These are phyloP conservation scores for Drosophila anomelani DNA, from an alignment of 2,888 invertebrate species.

Conservation along the genomic window DNA sequence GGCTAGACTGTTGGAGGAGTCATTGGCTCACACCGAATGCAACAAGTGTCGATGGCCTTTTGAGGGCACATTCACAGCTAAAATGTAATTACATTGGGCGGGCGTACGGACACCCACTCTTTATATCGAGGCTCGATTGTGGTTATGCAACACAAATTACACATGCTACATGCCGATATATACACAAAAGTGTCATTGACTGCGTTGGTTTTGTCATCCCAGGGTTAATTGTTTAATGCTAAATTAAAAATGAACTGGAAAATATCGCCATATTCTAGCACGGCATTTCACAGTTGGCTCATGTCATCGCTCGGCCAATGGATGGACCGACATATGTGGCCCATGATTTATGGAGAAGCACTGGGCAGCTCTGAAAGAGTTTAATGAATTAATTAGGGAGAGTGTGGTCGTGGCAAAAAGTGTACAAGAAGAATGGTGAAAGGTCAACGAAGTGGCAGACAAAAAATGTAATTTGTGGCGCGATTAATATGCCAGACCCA, in stretches of 20 bases:
- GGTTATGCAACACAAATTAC: slow-evolving; percentile 59
- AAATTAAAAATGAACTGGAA: slow-evolving; percentile 49
- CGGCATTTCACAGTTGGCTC: slow-evolving; percentile 62
- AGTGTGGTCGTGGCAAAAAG: slow-evolving; percentile 6
- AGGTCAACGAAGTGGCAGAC: slow-evolving; percentile 42
- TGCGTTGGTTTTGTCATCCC: slow-evolving; percentile 44
- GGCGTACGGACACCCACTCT: slow-evolving; percentile 27
- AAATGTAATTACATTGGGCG: slow-evolving; percentile 60
- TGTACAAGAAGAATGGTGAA: slow-evolving; percentile 13
- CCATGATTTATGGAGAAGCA: slow-evolving; percentile 47
- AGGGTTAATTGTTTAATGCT: slow-evolving; percentile 73
- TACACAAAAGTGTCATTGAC: slow-evolving; percentile 61
- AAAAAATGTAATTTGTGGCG: slow-evolving; percentile 16
- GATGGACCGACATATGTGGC: slow-evolving; percentile 22
- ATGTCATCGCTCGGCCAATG: slow-evolving; percentile 52
- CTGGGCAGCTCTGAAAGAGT: slow-evolving; percentile 23
- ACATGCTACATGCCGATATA: slow-evolving; percentile 2
- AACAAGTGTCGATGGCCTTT: slow-evolving; percentile 74
- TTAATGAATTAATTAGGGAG: slow-evolving; percentile 43
- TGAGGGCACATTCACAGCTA: slow-evolving; percentile 44
- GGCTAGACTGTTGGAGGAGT: slow-evolving; percentile 26
- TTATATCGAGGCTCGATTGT: slow-evolving; percentile 36
- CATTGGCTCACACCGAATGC: slow-evolving; percentile 29
- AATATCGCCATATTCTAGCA: slow-evolving; percentile 57
- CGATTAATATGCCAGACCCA: background rate